These are phyloP conservation scores for Melanotaenia pygmaea DNA, from an alignment of 2,797 vertebrate genomes.

Conservation along the genomic window DNA sequence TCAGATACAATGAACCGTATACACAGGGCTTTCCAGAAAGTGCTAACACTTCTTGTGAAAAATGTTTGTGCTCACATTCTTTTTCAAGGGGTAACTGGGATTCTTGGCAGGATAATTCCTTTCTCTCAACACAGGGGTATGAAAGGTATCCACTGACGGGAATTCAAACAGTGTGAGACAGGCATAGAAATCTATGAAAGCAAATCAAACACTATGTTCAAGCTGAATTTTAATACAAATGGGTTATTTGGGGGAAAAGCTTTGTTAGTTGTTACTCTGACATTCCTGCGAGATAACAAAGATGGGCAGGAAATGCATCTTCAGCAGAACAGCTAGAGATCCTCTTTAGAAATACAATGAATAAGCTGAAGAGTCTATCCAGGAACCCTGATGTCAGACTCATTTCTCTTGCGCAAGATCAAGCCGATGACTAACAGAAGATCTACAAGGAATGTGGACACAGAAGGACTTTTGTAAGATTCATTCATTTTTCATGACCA, in stretches of 20 bases:
- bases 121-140: conserved; percentile 28
- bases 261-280: neutral
- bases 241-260: neutral
- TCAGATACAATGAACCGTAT: neutral
- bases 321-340: neutral
- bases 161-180: conserved; percentile 1
- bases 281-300: conserved; percentile 7
- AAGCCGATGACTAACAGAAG: conserved; percentile 33
- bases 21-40: neutral
- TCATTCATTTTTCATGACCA: conserved; percentile 67
- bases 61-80: conserved; percentile 12
- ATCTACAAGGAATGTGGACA: conserved; percentile 55
- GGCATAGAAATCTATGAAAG: conserved; percentile 6
- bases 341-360: neutral
- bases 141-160: neutral
- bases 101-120: conserved; percentile 23
- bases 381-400: conserved; percentile 9
- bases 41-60: conserved; percentile 19
- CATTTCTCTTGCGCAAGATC: conserved; percentile 20
- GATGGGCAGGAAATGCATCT: neutral
- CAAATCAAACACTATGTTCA: neutral
- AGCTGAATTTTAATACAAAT: neutral
- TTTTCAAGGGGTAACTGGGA: conserved; percentile 21
- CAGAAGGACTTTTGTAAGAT: conserved; percentile 67
- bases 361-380: neutral